phyloP scores from a whole-genome alignment of 1,140 invertebrate species.

The Delia radicum region DNA sequence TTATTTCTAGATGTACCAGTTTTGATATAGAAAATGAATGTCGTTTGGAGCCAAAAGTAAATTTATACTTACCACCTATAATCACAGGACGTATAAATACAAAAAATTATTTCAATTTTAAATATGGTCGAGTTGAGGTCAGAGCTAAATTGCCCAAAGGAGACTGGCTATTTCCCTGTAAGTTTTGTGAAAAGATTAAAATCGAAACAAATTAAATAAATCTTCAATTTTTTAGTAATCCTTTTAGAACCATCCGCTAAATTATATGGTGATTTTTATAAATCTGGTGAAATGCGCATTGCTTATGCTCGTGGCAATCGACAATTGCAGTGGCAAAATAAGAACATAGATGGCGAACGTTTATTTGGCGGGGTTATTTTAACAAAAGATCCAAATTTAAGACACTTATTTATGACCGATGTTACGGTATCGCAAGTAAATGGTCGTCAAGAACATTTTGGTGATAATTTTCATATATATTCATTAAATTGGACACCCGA shows the following conservation, averaged over 20 bases:
- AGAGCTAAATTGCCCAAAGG: slow-evolving; percentile 73
- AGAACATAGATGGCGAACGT: slow-evolving; percentile 7
- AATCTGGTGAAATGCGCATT: slow-evolving; percentile 59
- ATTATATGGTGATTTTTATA: slow-evolving; percentile 59
- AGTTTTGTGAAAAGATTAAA: background rate
- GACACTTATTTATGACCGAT: slow-evolving; percentile 29
- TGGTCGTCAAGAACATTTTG: slow-evolving; percentile 56
- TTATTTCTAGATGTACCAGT: slow-evolving; percentile 62
- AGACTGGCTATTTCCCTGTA: slow-evolving; percentile 76
- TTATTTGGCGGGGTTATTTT: slow-evolving; percentile 43
- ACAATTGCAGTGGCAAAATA: slow-evolving; percentile 38
- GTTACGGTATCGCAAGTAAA: background rate
- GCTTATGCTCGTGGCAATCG: slow-evolving; percentile 58
- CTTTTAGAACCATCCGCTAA: slow-evolving; percentile 56
- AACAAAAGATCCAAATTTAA: slow-evolving; percentile 19
- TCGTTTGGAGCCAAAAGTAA: slow-evolving; percentile 57
- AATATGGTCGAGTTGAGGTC: slow-evolving; percentile 75
- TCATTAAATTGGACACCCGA: slow-evolving; percentile 62
- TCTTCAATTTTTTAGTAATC: slow-evolving; percentile 18
- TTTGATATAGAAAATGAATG: slow-evolving; percentile 56
- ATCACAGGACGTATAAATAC: slow-evolving; percentile 70
- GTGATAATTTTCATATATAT: slow-evolving; percentile 62
- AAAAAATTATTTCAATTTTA: slow-evolving; percentile 66
- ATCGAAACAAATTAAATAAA: background rate
- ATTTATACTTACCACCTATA: slow-evolving; percentile 64